Conservation (phyloP, 2,113 vertebrate species). For the Bos indicus region DNA sequence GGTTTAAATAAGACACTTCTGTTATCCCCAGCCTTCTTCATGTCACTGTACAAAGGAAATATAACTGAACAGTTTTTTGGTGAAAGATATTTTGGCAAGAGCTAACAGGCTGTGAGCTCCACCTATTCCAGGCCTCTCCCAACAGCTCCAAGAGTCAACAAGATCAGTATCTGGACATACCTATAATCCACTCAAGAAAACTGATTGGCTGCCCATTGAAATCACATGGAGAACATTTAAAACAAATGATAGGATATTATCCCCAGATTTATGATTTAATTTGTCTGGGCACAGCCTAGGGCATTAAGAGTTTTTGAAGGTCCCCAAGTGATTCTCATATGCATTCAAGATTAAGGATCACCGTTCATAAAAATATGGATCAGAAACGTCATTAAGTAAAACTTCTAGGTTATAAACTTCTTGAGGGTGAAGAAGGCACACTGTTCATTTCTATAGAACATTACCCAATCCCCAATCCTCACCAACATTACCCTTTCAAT, state of each 20-base stretch:
- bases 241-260: background rate
- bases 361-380: background rate
- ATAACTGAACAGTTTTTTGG: background rate
- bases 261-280: background rate
- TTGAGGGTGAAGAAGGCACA: background rate
- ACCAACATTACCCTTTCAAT: background rate
- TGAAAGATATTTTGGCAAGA: background rate
- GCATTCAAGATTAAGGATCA: background rate
- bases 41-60: background rate
- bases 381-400: background rate
- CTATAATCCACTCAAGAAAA: background rate
- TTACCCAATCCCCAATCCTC: background rate
- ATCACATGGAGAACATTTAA: background rate
- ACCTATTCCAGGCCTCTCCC: background rate
- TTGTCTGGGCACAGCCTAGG: background rate
- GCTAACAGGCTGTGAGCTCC: background rate
- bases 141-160: background rate
- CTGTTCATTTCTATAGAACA: background rate
- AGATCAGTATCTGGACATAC: background rate
- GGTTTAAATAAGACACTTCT: background rate
- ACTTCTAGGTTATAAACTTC: background rate
- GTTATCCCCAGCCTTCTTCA: background rate
- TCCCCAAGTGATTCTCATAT: background rate
- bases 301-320: background rate
- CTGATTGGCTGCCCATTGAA: background rate